These are phyloP conservation scores for Galeopsomyia nigrocyanea DNA, from an alignment of 2,888 invertebrate genomes.

Conservation along the genomic window DNA sequence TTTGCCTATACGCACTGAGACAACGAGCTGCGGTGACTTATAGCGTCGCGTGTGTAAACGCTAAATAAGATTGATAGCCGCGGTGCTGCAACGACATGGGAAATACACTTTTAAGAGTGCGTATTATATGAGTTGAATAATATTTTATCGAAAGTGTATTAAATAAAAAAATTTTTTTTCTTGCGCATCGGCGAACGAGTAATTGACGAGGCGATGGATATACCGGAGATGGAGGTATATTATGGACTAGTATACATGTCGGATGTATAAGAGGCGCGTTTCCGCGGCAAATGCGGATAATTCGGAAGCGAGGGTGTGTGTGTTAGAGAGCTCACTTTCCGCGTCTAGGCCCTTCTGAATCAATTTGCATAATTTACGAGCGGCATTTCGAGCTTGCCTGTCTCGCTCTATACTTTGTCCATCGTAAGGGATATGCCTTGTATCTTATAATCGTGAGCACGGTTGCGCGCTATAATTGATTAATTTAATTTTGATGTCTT, in stretches of 20 bases:
- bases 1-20: too few species aligned
- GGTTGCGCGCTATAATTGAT: too few species aligned
- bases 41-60: neutral
- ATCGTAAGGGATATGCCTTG: neutral
- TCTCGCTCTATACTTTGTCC: neutral
- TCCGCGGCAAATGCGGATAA: constrained; percentile 35
- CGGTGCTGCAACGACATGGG: neutral
- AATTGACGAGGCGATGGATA: neutral
- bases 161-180: too few species aligned
- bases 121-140: neutral
- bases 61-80: neutral
- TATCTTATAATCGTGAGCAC: too few species aligned
- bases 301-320: neutral
- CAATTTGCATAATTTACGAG: constrained; percentile 40
- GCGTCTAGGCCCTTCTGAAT: constrained; percentile 25
- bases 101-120: neutral
- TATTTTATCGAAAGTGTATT: too few species aligned
- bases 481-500: too few species aligned
- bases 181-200: too few species aligned
- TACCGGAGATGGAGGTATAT: too few species aligned
- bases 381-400: neutral
- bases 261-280: too few species aligned
- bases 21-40: too few species aligned
- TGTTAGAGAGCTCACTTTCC: neutral
- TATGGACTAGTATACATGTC: too few species aligned